These are phyloP conservation scores for Halcyon badia DNA, from an alignment of 2,797 vertebrate genomes.

Conservation along the genomic window DNA sequence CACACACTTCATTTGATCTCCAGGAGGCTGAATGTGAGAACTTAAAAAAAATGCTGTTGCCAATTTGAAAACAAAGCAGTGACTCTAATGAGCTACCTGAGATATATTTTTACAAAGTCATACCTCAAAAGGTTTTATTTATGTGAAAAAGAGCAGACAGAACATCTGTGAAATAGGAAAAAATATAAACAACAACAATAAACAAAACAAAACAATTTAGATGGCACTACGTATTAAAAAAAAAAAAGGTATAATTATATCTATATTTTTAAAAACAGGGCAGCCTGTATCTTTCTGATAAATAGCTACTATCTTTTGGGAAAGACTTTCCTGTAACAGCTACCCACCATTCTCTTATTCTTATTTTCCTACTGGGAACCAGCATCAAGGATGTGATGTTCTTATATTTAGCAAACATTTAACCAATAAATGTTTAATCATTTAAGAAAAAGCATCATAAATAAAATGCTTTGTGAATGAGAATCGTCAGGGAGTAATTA, in stretches of 20 bases:
- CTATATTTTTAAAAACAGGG: background rate
- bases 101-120: constrained; percentile 58
- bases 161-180: constrained; percentile 1
- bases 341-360: background rate
- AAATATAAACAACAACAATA: constrained; percentile 27
- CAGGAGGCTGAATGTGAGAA: constrained; percentile 13
- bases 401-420: constrained; percentile 67
- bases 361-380: constrained; percentile 39
- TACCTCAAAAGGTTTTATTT: constrained; percentile 62
- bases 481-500: constrained; percentile 69
- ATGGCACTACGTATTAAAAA: background rate
- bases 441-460: constrained; percentile 65
- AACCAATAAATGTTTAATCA: constrained; percentile 65
- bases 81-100: constrained; percentile 51
- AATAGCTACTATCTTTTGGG: background rate
- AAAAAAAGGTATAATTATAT: constrained; percentile 38
- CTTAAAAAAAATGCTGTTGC: constrained; percentile 36
- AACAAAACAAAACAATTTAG: background rate
- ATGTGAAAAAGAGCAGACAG: constrained; percentile 38
- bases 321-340: background rate
- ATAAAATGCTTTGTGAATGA: constrained; percentile 62
- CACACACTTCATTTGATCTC: constrained; percentile 19
- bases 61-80: constrained; percentile 40
- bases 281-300: constrained; percentile 19
- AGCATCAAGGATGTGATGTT: constrained; percentile 18